These are phyloP conservation scores for Podarcis lilfordi DNA, from an alignment of 2,797 vertebrate genomes.

Conservation along the genomic window DNA sequence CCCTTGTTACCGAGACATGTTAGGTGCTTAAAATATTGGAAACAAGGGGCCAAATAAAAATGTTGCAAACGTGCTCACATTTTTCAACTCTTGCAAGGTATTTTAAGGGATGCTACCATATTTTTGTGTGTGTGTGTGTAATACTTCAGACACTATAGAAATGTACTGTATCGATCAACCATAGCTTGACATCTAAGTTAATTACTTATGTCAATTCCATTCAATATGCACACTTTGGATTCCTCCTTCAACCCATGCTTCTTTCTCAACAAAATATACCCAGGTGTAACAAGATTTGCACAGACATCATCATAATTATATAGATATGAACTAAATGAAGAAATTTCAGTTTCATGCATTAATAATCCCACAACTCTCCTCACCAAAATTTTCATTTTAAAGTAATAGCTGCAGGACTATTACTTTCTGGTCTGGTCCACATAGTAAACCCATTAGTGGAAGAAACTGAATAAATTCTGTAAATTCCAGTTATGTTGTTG, in stretches of 20 bases:
- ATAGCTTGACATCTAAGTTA: neutral
- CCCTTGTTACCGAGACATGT: neutral
- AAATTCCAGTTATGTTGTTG: conserved; percentile 27
- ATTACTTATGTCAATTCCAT: neutral
- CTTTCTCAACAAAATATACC: neutral
- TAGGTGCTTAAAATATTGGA: neutral
- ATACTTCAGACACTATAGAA: neutral
- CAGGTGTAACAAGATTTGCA: neutral
- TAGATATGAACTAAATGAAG: neutral
- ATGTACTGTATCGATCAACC: neutral
- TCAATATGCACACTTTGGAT: neutral
- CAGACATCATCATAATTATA: neutral
- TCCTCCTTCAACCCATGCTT: neutral
- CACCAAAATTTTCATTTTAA: neutral
- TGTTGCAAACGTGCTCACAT: neutral
- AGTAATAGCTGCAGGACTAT: conserved; percentile 1
- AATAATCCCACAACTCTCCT: neutral
- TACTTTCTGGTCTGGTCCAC: conserved; percentile 33
- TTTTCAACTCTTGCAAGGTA: neutral
- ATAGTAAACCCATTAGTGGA: conserved; percentile 23
- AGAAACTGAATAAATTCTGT: conserved; percentile 24
- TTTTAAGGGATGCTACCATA: neutral
- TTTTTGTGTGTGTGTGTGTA: neutral
- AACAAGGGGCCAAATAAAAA: neutral
- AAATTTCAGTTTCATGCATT: neutral